Conservation (phyloP, 2,888 invertebrate species). For the Beris chalybata region DNA sequence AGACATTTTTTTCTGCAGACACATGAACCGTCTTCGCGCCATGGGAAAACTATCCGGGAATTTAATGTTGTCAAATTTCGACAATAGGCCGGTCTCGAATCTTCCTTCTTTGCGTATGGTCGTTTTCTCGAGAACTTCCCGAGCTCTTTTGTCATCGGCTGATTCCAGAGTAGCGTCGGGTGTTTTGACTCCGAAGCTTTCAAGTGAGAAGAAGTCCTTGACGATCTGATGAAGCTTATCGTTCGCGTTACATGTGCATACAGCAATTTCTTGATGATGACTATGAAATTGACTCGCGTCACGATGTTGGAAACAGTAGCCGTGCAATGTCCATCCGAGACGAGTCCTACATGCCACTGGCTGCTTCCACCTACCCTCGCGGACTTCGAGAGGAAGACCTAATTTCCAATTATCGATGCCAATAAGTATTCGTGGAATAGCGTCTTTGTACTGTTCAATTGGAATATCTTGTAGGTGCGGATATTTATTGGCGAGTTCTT, state of each 20-base stretch:
- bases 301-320: neutral
- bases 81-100: slow-evolving; percentile 41
- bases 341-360: neutral
- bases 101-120: slow-evolving; percentile 27
- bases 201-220: slow-evolving; percentile 18
- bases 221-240: slow-evolving; percentile 8
- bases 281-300: neutral
- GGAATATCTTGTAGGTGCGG: too few species aligned
- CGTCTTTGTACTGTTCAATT: too few species aligned
- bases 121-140: slow-evolving; percentile 34
- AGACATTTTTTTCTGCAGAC: slow-evolving; percentile 39
- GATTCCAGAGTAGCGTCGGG: slow-evolving; percentile 17
- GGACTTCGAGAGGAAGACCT: too few species aligned
- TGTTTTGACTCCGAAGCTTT: slow-evolving; percentile 26
- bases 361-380: neutral
- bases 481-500: too few species aligned
- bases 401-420: too few species aligned
- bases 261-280: neutral
- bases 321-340: neutral
- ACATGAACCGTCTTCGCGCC: slow-evolving; percentile 37
- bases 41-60: slow-evolving; percentile 13
- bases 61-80: slow-evolving; percentile 39
- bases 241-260: neutral
- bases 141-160: slow-evolving; percentile 29
- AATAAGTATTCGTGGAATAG: too few species aligned